Evolutionary conservation across 2,797 vertebrate genomes (phyloP).

Genomic region (Smutsia temminckii): DNA sequence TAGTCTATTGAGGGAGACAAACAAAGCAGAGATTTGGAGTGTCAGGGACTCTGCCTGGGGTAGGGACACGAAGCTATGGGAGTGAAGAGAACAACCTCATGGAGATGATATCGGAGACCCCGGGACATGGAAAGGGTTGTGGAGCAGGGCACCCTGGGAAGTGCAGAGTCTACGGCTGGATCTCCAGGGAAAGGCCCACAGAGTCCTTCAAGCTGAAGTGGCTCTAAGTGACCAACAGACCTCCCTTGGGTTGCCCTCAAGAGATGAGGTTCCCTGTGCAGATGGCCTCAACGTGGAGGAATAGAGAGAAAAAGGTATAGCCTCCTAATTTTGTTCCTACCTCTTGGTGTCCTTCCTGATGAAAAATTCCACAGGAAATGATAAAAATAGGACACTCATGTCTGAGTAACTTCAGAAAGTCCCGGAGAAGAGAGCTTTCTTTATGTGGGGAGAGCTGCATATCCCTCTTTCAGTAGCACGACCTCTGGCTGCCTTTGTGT

Average conservation of each 20-base stretch:
- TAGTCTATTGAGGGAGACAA: not conserved
- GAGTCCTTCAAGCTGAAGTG: not conserved
- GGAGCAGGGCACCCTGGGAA: not conserved
- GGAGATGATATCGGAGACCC: not conserved
- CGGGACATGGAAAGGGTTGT: not conserved
- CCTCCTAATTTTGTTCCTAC: not conserved
- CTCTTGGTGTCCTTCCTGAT: not conserved
- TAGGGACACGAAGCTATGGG: not conserved
- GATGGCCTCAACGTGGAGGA: not conserved
- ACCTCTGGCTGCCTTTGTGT: not conserved
- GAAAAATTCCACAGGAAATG: not conserved
- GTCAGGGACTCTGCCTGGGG: not conserved
- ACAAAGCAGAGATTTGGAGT: not conserved
- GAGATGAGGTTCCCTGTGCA: not conserved
- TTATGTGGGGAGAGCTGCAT: not conserved
- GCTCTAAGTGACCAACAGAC: not conserved
- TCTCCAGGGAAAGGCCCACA: not conserved
- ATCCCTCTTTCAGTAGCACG: not conserved
- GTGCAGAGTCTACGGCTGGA: not conserved
- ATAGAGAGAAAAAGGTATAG: not conserved
- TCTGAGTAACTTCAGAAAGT: not conserved
- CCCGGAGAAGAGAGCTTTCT: not conserved
- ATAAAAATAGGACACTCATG: not conserved
- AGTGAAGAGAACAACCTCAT: not conserved
- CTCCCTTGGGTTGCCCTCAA: not conserved